phyloP scores from a whole-genome alignment of 2,113 vertebrate species.

The Dipodomys spectabilis region DNA sequence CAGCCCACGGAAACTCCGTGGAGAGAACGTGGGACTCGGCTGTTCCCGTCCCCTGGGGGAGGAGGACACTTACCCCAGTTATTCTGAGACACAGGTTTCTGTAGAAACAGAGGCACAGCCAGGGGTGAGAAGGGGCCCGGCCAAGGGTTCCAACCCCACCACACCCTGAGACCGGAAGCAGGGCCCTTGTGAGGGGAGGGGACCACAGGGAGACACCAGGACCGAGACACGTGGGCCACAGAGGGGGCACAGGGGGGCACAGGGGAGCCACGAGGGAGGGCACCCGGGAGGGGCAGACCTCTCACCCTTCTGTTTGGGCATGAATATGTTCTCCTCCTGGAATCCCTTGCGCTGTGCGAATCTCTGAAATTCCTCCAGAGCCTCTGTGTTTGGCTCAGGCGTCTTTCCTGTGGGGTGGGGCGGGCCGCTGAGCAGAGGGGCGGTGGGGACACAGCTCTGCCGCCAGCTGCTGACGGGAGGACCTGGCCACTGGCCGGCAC shows the following conservation, averaged over 20 bases:
- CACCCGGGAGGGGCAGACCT: not conserved
- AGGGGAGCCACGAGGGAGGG: accelerated
- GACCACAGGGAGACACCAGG: too few relatives aligned
- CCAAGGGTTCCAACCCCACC: not conserved
- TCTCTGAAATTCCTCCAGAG: constrained; percentile 47
- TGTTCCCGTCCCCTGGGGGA: accelerated
- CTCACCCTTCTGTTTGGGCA: not conserved
- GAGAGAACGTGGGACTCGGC: too few relatives aligned
- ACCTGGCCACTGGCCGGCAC: accelerated
- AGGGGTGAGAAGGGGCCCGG: not conserved
- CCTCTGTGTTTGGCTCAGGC: not conserved
- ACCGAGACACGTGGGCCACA: too few relatives aligned
- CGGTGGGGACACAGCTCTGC: not conserved
- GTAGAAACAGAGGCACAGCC: not conserved
- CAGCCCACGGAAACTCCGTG: not conserved
- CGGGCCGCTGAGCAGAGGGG: not conserved
- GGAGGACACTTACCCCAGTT: not conserved
- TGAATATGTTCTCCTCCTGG: not conserved
- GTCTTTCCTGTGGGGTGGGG: not conserved
- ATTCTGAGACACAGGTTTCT: not conserved
- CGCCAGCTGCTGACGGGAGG: not conserved
- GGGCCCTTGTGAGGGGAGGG: not conserved
- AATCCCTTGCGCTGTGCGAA: not conserved
- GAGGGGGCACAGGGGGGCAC: not conserved
- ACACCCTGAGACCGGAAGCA: not conserved